Percentiles rank a stretch among this genome's conserved stretches.
Conservation (phyloP, 2,888 invertebrate species). For the Nephrotoma flavescens region DNA sequence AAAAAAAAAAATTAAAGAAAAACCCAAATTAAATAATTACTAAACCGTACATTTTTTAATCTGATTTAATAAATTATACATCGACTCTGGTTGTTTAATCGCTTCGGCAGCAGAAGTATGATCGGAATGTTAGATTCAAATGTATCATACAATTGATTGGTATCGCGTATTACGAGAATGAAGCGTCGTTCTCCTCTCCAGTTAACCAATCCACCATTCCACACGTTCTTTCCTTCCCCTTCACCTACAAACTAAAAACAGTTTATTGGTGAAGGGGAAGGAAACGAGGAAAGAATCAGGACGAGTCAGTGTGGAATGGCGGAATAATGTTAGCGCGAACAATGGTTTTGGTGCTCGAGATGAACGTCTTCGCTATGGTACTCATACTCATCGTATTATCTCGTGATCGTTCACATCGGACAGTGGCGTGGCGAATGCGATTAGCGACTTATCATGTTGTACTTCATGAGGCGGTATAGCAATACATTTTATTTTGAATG, state of each 20-base stretch:
- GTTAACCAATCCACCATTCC: background rate
- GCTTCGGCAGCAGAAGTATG: background rate
- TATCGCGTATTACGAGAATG: background rate
- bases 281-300: no score
- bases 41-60: background rate
- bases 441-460: no score
- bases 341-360: background rate
- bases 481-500: no score
- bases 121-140: background rate
- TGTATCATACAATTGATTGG: background rate
- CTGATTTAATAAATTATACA: background rate
- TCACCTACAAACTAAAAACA: no score
- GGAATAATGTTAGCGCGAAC: no score
- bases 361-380: background rate
- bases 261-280: no score
- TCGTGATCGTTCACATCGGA: background rate
- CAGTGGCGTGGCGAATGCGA: no score
- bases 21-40: no score
- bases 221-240: no score
- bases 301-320: no score
- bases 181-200: background rate
- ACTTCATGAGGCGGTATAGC: no score
- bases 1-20: no score
- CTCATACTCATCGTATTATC: background rate
- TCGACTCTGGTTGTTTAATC: background rate